Evolutionary conservation across 2,888 invertebrate genomes (phyloP), one percentile per base, ranked within the genome.

Genomic region (Eupeodes luniger): DNA sequence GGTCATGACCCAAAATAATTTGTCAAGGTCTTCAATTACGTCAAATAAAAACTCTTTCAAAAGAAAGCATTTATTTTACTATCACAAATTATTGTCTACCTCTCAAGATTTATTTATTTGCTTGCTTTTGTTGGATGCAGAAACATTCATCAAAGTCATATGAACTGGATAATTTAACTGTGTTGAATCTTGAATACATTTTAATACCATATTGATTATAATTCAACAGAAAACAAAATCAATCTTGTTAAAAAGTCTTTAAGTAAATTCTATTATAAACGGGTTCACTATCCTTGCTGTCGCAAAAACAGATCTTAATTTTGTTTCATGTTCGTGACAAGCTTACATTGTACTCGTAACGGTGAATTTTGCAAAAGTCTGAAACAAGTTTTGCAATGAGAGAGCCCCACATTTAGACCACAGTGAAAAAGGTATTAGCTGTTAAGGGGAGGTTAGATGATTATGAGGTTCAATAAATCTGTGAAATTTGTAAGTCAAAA

Each of bases 321-420:
- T 27, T 27, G 27, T 51, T 36, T 36, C 51, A 5, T 11, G 9
- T 36, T 16, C 14, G 40, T 19, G 4, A 49, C 66, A 49, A 66
- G 14, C 27, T 49, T 66, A 47, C 12, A 66, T 66, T 34, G 49
- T n/a, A n/a, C n/a, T n/a, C n/a, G n/a, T 66, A 49, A 66, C 49
- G 10, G 27, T 36, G 36, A 2, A 27, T 27, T 27, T 27, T 27
- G 27, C 27, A 51, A 69, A 36, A 11, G 67, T 69, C 51, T 69
- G 36, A n/a, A 69, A 53, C 67, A 69, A 69, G 67, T 69, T 69
- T 51, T 67, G 7, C 49, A 5, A 1, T n/a, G 61, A 61, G 1
- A 59, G 7, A 34, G 27, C 34, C 34, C 34, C 1, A 51, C 67
- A 67, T 67, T 67, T 9, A 51, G 36, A 53, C 16, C 6, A 36